phyloP scores from a whole-genome alignment of 1,140 invertebrate genomes.

The Daktulosphaira vitifoliae region DNA sequence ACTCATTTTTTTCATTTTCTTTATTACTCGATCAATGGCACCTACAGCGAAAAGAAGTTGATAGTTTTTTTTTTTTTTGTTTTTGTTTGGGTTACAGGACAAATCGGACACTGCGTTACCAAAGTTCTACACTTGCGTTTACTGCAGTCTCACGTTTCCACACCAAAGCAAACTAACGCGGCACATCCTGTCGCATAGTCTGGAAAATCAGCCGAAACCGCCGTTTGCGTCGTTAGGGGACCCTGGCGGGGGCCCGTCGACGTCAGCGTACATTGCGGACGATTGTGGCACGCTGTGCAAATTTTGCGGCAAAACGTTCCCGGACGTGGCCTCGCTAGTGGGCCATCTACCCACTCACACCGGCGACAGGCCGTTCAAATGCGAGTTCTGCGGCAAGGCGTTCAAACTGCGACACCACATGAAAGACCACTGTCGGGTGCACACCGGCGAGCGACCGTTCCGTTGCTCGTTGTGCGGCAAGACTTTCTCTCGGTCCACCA shows the following conservation, averaged over 20 bases:
- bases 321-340: constrained; percentile 75
- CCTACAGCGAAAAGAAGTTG: constrained; percentile 70
- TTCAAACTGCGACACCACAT: constrained; percentile 84
- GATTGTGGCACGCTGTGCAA: constrained; percentile 65
- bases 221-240: constrained; percentile 42
- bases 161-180: constrained; percentile 80
- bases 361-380: constrained; percentile 79
- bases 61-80: constrained; percentile 64
- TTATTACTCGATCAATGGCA: constrained; percentile 5
- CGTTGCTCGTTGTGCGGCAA: constrained; percentile 79
- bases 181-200: constrained; percentile 75
- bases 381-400: constrained; percentile 82
- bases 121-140: constrained; percentile 55
- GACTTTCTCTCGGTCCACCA: constrained; percentile 79
- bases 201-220: constrained; percentile 69
- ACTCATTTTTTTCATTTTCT: constrained; percentile 18
- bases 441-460: constrained; percentile 83
- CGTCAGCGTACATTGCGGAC: constrained; percentile 39
- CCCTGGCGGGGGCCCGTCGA: constrained; percentile 43
- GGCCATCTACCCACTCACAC: constrained; percentile 78
- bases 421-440: constrained; percentile 85
- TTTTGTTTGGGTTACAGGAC: constrained; percentile 62
- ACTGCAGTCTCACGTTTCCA: constrained; percentile 75
- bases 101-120: constrained; percentile 45
- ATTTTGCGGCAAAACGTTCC: constrained; percentile 81